A percentile compares a stretch with the other conserved stretches of the same genome.
Evolutionary conservation across 2,797 vertebrate genomes (phyloP).

Genomic region (Aselliscus stoliczkanus): DNA sequence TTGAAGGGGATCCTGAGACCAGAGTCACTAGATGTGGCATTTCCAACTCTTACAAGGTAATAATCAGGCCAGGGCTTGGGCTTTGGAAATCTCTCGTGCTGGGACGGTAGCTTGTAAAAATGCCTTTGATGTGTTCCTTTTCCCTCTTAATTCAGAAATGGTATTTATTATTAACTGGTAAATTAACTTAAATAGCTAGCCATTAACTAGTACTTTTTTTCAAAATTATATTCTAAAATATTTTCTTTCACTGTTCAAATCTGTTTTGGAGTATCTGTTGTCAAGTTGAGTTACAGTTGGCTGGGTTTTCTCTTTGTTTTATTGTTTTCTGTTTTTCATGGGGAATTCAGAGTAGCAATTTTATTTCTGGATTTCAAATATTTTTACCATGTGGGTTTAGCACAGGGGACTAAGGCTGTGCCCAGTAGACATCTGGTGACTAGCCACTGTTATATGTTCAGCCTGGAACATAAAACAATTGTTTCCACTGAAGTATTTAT

Average conservation of each 20-base stretch:
- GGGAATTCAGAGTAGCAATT: background rate
- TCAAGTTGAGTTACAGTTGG: background rate
- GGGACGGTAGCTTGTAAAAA: background rate
- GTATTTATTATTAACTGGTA: background rate
- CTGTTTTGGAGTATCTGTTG: too few relatives aligned
- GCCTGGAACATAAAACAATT: background rate
- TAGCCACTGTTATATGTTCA: background rate
- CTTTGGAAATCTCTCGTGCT: background rate
- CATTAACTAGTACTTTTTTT: background rate
- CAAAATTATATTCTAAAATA: background rate
- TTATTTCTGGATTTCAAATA: slow-evolving; percentile 6
- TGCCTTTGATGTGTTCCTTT: background rate
- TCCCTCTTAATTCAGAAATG: slow-evolving; percentile 10
- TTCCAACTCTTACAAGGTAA: background rate
- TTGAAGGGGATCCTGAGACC: background rate
- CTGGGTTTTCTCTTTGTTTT: slow-evolving; percentile 11
- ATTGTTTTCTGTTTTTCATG: background rate
- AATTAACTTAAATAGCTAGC: too few relatives aligned
- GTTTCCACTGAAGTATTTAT: background rate
- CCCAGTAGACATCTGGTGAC: background rate
- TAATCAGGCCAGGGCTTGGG: background rate
- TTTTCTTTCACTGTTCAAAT: background rate
- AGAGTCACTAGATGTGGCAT: background rate
- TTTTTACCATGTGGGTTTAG: background rate
- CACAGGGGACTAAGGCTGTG: background rate